Percentiles rank a stretch among this genome's conserved stretches.
Conservation (phyloP, 2,888 invertebrate genomes). For the Orthosia incerta region DNA sequence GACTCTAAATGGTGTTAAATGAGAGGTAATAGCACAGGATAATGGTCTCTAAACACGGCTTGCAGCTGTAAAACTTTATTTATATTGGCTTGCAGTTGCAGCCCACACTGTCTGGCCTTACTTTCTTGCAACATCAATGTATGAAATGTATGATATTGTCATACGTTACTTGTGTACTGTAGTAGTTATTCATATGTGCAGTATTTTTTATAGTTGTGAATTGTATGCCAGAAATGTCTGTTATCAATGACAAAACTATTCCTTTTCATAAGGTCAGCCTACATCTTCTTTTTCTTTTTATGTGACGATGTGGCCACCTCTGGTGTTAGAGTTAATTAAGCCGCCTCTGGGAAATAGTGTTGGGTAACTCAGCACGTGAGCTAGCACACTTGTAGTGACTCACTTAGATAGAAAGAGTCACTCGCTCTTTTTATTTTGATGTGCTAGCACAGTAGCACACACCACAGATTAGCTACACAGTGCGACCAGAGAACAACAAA, state of each 20-base stretch:
- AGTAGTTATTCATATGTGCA: slow-evolving; percentile 4
- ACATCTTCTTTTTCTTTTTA: too few species aligned
- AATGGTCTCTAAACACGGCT: slow-evolving; percentile 71
- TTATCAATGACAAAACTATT: background rate
- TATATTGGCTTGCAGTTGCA: slow-evolving; percentile 67
- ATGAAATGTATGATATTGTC: slow-evolving; percentile 47
- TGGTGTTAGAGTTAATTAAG: too few species aligned
- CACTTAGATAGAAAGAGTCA: too few species aligned
- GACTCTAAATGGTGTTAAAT: slow-evolving; percentile 71
- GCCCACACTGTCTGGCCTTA: slow-evolving; percentile 67
- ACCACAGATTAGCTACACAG: too few species aligned
- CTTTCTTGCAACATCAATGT: slow-evolving; percentile 59
- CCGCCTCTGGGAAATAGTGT: too few species aligned
- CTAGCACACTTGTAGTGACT: too few species aligned
- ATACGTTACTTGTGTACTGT: slow-evolving; percentile 9
- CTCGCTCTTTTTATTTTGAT: too few species aligned
- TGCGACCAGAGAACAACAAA: too few species aligned
- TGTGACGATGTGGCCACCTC: too few species aligned
- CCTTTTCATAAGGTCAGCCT: too few species aligned
- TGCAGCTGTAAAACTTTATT: slow-evolving; percentile 73
- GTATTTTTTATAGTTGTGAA: slow-evolving; percentile 5
- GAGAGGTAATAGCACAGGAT: slow-evolving; percentile 69
- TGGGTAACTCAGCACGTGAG: too few species aligned
- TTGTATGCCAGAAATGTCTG: background rate
- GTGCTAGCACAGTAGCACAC: too few species aligned